These are phyloP conservation scores for Polypedilum pembai DNA, from an alignment of 1,140 invertebrate species.

Conservation along the genomic window DNA sequence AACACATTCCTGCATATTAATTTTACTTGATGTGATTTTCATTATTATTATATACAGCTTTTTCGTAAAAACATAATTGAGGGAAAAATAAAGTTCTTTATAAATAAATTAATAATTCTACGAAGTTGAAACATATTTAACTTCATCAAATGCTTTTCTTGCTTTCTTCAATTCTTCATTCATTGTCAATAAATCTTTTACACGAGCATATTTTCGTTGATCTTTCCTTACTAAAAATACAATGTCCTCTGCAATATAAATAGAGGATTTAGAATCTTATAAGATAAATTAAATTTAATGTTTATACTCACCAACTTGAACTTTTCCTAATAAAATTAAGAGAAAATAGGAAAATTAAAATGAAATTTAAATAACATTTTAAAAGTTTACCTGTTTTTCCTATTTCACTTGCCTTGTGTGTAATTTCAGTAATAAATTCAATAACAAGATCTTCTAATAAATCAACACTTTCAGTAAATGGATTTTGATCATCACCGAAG, in stretches of 20 bases:
- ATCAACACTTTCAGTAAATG: constrained; percentile 97
- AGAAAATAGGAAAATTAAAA: no score
- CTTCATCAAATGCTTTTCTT: constrained; percentile 98
- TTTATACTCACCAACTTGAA: constrained; percentile 63
- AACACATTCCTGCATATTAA: no score
- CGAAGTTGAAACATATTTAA: constrained; percentile 67
- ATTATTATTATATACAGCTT: no score
- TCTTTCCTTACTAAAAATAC: constrained; percentile 98
- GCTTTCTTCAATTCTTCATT: constrained; percentile 99
- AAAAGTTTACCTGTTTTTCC: constrained; percentile 53
- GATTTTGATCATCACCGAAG: constrained; percentile 99
- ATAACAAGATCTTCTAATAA: constrained; percentile 95
- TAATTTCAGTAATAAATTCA: constrained; percentile 95
- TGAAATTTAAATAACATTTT: no score
- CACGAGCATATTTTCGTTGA: constrained; percentile 91
- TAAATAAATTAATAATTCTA: not conserved
- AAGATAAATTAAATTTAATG: no score
- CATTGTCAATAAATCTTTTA: constrained; percentile 96
- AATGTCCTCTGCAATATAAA: constrained; percentile 83
- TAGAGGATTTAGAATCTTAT: no score
- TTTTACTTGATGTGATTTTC: no score
- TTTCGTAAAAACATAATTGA: no score
- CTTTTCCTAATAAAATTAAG: constrained; percentile 59
- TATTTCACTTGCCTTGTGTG: constrained; percentile 90
- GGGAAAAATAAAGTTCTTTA: not conserved